Evolutionary conservation across 2,797 vertebrate genomes (phyloP).

Genomic region (Ciconia nigra): DNA sequence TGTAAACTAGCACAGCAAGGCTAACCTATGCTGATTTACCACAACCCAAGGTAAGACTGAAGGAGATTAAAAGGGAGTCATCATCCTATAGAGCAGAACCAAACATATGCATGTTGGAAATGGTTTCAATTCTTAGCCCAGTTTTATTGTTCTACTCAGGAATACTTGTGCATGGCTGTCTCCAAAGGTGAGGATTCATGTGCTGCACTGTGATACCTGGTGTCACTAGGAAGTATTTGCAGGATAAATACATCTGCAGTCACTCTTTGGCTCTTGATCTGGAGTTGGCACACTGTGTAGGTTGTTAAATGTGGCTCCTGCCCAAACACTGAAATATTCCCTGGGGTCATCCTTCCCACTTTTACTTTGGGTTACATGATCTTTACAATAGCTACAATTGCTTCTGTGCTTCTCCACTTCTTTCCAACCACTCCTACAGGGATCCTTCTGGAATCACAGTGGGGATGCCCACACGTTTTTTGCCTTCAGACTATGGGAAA

Average conservation of each 20-base stretch:
- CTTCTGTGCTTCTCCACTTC: background rate
- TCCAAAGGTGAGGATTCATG: background rate
- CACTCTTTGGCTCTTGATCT: background rate
- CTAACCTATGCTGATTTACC: background rate
- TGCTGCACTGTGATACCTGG: background rate
- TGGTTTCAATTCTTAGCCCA: background rate
- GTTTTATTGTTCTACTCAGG: background rate
- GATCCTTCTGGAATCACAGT: background rate
- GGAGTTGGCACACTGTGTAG: background rate
- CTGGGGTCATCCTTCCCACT: background rate
- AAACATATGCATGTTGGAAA: background rate
- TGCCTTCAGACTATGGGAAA: background rate
- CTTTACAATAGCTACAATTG: background rate
- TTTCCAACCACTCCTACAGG: background rate
- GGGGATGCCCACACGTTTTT: background rate
- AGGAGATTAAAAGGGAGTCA: background rate
- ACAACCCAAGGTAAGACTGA: background rate
- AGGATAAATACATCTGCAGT: background rate
- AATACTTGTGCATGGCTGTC: background rate
- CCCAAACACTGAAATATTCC: background rate
- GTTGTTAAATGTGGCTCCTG: background rate
- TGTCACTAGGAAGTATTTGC: background rate
- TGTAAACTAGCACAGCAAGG: background rate
- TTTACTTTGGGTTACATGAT: background rate
- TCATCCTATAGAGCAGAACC: background rate